Percentiles rank a stretch among this genome's conserved stretches.
Conservation (phyloP, 1,140 invertebrate species). For the Thalassaphorura encarpata region DNA sequence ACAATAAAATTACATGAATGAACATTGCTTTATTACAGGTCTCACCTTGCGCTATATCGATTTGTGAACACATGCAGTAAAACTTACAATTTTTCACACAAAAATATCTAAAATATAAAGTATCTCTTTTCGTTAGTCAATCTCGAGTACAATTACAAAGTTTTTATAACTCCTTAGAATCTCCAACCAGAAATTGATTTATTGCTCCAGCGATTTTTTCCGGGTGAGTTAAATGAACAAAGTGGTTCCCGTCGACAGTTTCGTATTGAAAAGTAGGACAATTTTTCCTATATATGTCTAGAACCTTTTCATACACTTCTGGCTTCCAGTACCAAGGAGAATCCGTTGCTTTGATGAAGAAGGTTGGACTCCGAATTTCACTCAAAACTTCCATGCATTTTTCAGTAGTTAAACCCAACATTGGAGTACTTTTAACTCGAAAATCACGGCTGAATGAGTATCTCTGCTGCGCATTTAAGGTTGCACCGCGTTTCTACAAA, state of each 20-base stretch:
- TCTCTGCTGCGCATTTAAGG: constrained; percentile 8
- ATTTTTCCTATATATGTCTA: constrained; percentile 13
- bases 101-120: too few species aligned
- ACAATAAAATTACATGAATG: too few species aligned
- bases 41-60: too few species aligned
- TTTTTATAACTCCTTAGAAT: too few species aligned
- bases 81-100: too few species aligned
- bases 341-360: constrained; percentile 18
- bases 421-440: constrained; percentile 16
- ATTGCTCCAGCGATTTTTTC: constrained; percentile 47
- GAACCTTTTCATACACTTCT: constrained; percentile 5
- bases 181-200: constrained; percentile 44
- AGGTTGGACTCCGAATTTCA: constrained; percentile 2
- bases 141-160: too few species aligned
- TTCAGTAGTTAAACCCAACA: constrained; percentile 14
- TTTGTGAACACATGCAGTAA: too few species aligned
- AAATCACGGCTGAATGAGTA: constrained; percentile 15
- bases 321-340: constrained; percentile 15
- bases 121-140: too few species aligned
- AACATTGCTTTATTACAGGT: too few species aligned
- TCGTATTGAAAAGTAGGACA: constrained; percentile 42
- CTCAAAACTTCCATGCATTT: constrained; percentile 11
- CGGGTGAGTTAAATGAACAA: constrained; percentile 60
- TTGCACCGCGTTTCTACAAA: constrained; percentile 11
- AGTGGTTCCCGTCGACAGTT: constrained; percentile 58